Conservation (phyloP, 2,113 vertebrate genomes). For the Piaya cayana region DNA sequence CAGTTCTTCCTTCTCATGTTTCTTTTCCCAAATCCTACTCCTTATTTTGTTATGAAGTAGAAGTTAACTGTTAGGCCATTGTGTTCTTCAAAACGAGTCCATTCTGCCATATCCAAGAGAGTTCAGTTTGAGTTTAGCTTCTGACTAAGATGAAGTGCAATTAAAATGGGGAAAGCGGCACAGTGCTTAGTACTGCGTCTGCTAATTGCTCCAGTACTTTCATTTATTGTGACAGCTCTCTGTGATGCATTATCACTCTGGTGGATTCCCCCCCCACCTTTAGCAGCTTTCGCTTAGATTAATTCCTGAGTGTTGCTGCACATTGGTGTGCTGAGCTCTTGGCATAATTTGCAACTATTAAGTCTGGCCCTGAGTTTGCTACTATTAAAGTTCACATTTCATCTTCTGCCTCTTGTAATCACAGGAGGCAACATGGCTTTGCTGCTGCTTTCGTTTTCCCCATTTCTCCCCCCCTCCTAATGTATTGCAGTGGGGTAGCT, state of each 20-base stretch:
- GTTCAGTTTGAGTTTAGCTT: slow-evolving; percentile 44
- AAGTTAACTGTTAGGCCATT: slow-evolving; percentile 42
- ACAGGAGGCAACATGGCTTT: background rate
- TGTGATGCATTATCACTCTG: slow-evolving; percentile 51
- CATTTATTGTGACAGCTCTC: slow-evolving; percentile 65
- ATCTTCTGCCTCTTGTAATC: background rate
- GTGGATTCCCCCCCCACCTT: slow-evolving; percentile 10
- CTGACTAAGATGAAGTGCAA: slow-evolving; percentile 58
- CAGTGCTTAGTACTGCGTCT: slow-evolving; percentile 49
- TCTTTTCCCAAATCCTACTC: slow-evolving; percentile 28
- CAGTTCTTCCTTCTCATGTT: background rate
- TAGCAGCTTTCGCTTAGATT: slow-evolving; percentile 46
- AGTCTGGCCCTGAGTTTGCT: background rate
- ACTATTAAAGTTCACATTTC: slow-evolving; percentile 8
- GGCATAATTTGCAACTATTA: slow-evolving; percentile 19
- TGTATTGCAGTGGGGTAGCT: background rate
- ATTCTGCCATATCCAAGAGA: slow-evolving; percentile 30
- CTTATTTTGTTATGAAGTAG: slow-evolving; percentile 31
- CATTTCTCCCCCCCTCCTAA: background rate
- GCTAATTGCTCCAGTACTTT: slow-evolving; percentile 64
- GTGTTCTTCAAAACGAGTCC: slow-evolving; percentile 50
- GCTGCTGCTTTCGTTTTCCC: background rate
- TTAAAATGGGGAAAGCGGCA: slow-evolving; percentile 36
- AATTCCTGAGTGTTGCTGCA: slow-evolving; percentile 21
- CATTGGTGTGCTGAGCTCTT: background rate